phyloP scores from a whole-genome alignment of 64 coral and sea anemone genomes.

The Orbicella faveolata region DNA sequence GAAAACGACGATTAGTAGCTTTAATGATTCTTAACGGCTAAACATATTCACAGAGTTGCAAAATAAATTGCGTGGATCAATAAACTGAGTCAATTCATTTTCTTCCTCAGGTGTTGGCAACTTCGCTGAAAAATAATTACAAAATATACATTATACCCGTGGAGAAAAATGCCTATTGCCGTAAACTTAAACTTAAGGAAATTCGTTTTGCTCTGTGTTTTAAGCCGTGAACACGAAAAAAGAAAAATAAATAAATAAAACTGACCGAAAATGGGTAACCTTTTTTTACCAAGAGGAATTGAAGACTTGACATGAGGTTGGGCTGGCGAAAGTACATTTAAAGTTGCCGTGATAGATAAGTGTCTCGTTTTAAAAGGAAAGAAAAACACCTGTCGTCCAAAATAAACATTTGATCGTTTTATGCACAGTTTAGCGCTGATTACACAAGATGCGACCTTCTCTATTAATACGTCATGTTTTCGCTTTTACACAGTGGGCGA shows the following conservation, averaged over 20 bases:
- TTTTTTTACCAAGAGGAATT: background rate
- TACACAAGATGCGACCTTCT: background rate
- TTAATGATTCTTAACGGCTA: background rate
- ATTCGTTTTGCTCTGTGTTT: background rate
- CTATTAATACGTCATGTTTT: background rate
- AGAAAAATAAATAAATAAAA: background rate
- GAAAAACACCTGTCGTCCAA: background rate
- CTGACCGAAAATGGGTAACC: background rate
- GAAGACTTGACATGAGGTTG: background rate
- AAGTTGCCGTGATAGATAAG: background rate
- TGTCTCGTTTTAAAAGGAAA: background rate
- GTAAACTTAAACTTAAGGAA: background rate
- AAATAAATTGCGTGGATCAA: background rate
- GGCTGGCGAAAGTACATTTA: background rate
- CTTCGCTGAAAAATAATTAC: background rate
- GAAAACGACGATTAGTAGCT: background rate
- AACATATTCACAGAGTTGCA: background rate
- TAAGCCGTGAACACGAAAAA: background rate
- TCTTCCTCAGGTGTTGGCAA: background rate
- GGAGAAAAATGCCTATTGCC: background rate
- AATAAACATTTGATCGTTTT: slow-evolving; percentile 3
- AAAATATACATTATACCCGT: background rate
- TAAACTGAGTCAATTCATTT: background rate
- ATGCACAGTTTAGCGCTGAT: background rate
- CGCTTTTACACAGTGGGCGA: background rate